A percentile compares a stretch with the other conserved stretches of the same genome.
Conservation (phyloP, 1,140 invertebrate species). For the Aphidius ervi region DNA sequence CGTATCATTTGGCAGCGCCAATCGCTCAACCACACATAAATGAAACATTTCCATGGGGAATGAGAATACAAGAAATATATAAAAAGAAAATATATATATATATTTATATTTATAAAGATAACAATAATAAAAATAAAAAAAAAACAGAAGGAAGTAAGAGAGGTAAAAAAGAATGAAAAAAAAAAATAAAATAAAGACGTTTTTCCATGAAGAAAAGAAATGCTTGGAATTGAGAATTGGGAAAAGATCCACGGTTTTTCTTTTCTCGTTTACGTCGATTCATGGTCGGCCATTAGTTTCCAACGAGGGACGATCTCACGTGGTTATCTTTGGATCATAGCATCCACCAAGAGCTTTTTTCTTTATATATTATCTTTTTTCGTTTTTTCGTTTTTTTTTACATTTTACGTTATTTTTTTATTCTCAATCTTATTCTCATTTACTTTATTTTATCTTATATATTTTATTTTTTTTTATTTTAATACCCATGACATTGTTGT, state of each 20-base stretch:
- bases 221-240: slow-evolving; percentile 15
- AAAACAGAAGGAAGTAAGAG: too few relatives aligned
- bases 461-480: too few relatives aligned
- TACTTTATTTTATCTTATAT: neutral
- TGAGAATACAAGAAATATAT: neutral
- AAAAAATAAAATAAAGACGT: slow-evolving; percentile 1
- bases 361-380: neutral
- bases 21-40: slow-evolving; percentile 9
- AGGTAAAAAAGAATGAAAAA: too few relatives aligned
- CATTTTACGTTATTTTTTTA: too few relatives aligned
- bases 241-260: slow-evolving; percentile 5
- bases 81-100: too few relatives aligned
- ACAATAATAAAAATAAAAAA: too few relatives aligned
- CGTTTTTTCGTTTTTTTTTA: neutral
- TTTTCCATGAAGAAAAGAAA: neutral
- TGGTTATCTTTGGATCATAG: slow-evolving; percentile 24
- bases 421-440: neutral
- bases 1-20: slow-evolving; percentile 12
- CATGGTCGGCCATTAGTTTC: slow-evolving; percentile 25
- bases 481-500: too few relatives aligned
- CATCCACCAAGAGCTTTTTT: slow-evolving; percentile 6
- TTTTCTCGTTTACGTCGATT: slow-evolving; percentile 20
- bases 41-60: slow-evolving; percentile 20
- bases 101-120: too few relatives aligned
- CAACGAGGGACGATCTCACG: slow-evolving; percentile 19